Evolutionary conservation across 2,888 invertebrate species (phyloP).

Genomic region (Melieria crassipennis): DNA sequence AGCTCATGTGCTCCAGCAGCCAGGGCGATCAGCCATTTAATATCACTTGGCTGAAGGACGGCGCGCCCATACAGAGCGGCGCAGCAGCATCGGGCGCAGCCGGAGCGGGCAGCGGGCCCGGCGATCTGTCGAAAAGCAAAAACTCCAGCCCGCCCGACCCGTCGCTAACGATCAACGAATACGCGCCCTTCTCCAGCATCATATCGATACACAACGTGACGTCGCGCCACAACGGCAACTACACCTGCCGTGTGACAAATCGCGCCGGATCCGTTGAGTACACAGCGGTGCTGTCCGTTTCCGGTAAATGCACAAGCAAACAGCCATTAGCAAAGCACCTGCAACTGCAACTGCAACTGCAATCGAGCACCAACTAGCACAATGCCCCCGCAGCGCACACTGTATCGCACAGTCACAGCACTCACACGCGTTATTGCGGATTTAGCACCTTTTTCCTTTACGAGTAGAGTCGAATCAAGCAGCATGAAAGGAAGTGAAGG

Average conservation of each 20-base stretch:
- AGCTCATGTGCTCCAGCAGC: slow-evolving; percentile 72
- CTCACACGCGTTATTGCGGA: too few relatives aligned
- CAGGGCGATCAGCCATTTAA: slow-evolving; percentile 70
- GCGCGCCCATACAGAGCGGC: slow-evolving; percentile 63
- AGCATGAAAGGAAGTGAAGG: too few relatives aligned
- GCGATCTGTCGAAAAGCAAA: slow-evolving; percentile 26
- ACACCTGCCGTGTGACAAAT: slow-evolving; percentile 64
- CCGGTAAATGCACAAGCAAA: slow-evolving; percentile 63
- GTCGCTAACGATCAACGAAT: slow-evolving; percentile 68
- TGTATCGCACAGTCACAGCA: not conserved
- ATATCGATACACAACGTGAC: slow-evolving; percentile 66
- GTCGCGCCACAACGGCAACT: slow-evolving; percentile 66
- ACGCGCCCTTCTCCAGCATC: slow-evolving; percentile 68
- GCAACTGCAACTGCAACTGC: slow-evolving; percentile 31
- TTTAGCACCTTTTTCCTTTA: too few relatives aligned
- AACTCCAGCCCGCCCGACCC: slow-evolving; percentile 51
- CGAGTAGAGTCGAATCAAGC: too few relatives aligned
- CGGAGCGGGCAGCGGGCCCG: slow-evolving; percentile 22
- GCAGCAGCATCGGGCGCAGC: slow-evolving; percentile 10
- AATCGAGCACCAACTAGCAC: slow-evolving; percentile 26
- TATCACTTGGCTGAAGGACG: slow-evolving; percentile 69
- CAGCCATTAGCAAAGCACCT: slow-evolving; percentile 39
- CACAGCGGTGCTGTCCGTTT: slow-evolving; percentile 69
- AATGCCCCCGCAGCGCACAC: slow-evolving; percentile 8
- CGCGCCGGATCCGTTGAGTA: slow-evolving; percentile 68